Base-by-base conservation (phyloP, 2,888 invertebrate species). In the Nemoura dubitans region DNA sequence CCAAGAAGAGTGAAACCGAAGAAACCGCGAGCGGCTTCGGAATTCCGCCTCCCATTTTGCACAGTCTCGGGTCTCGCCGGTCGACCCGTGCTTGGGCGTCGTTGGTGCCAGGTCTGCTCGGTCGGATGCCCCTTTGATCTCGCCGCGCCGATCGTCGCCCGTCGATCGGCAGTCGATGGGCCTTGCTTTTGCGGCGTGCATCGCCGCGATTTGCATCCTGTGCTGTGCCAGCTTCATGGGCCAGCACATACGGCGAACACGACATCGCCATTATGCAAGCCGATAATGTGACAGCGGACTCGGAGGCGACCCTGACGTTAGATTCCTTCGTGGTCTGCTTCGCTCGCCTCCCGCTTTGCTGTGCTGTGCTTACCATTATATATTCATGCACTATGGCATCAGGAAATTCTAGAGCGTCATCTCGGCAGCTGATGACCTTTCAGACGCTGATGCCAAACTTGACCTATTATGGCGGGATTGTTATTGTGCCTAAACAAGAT, bases 381-480 rank as follows among this genome's bases (percentile, higher is more conserved):
- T 7, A 59, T 59, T 59, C 36, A 36, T 59, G 59, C 59, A 21
- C n/a, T 2, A 21, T 21, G 10, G 3, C 10, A 36, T 36, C 36
- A 59, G 59, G 21, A 59, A 59, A 59, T 59, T 59, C 59, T 59
- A 59, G n/a, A n/a, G 59, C 59, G 59, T 59, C 59, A 59, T 59
- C 59, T 59, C 21, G 14, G 59, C 59, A 59, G 59, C 59, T 59
- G 59, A 59, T 59, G 59, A 59, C 59, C 59, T 59, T 59, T 59
- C 21, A 59, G 59, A 36, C 21, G 59, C 14, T 21, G 10, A 10
- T 59, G 10, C 21, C 59, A 59, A 59, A 59, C 59, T 59, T 59
- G 59, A 59, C 59, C 59, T 59, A 59, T 59, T 21, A 59, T 59
- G 10, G n/a, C 21, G 21, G 59, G 14, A 59, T 59, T 59, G 36